A percentile compares a stretch with the other conserved stretches of the same genome.
phyloP scores from a whole-genome alignment of 2,113 vertebrate genomes.

The Pluvialis apricaria region DNA sequence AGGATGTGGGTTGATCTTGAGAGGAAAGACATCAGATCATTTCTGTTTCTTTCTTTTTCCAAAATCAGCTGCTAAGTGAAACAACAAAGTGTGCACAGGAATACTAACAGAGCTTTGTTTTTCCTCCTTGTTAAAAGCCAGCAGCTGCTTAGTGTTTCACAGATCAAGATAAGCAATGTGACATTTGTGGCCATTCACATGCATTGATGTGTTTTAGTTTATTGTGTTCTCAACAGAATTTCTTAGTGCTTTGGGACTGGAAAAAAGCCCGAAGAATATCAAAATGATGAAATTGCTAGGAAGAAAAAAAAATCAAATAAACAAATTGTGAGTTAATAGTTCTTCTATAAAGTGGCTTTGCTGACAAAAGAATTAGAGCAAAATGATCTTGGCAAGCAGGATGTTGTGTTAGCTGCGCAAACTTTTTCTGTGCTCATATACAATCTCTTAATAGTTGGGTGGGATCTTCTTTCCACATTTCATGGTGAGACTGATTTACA shows the following conservation, averaged over 20 bases:
- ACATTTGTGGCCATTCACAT: conserved; percentile 47
- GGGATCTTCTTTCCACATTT: conserved; percentile 37
- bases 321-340: conserved; percentile 20
- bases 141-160: conserved; percentile 59
- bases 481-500: neutral
- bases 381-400: conserved; percentile 60
- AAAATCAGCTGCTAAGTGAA: conserved; percentile 61
- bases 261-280: neutral
- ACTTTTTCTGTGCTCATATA: conserved; percentile 39
- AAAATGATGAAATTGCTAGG: conserved; percentile 13
- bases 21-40: conserved; percentile 61
- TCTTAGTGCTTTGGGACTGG: neutral
- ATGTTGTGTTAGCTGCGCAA: conserved; percentile 65
- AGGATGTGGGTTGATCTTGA: conserved; percentile 68
- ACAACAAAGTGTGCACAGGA: conserved; percentile 48
- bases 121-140: neutral
- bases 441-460: conserved; percentile 4
- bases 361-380: conserved; percentile 61
- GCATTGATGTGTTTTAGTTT: conserved; percentile 33
- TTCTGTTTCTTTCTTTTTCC: conserved; percentile 60
- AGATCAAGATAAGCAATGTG: conserved; percentile 52
- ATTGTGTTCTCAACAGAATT: conserved; percentile 26
- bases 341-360: conserved; percentile 48
- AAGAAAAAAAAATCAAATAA: conserved; percentile 9
- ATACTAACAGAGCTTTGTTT: conserved; percentile 47